Percentiles rank a stretch among this genome's conserved stretches.
phyloP scores from a whole-genome alignment of 2,797 vertebrate species.

The Acrossocheilus wenchowensis region DNA sequence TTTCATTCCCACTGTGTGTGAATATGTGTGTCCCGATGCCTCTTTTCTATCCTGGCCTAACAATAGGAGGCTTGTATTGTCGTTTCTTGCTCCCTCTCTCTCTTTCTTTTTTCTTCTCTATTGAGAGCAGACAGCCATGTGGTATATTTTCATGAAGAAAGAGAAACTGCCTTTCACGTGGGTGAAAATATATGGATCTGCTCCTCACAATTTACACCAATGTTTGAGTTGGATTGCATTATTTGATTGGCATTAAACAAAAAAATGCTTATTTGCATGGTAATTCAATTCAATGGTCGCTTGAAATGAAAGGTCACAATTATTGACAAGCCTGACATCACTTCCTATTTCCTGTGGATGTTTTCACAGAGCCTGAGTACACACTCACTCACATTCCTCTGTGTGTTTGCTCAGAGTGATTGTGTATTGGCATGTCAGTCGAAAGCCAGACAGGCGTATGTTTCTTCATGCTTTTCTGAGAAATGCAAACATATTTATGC shows the following conservation, averaged over 20 bases:
- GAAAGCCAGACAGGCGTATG: slow-evolving; percentile 58
- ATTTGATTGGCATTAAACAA: background rate
- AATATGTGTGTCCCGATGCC: background rate
- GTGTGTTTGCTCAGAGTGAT: slow-evolving; percentile 40
- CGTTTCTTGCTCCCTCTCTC: slow-evolving; percentile 20
- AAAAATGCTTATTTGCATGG: background rate
- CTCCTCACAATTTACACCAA: background rate
- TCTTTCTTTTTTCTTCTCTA: slow-evolving; percentile 46
- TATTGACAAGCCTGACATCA: slow-evolving; percentile 43
- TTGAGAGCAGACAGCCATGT: slow-evolving; percentile 76
- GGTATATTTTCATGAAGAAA: slow-evolving; percentile 79
- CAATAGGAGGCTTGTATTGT: slow-evolving; percentile 54
- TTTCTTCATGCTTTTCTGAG: slow-evolving; percentile 36
- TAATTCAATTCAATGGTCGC: background rate
- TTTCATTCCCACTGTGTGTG: slow-evolving; percentile 45
- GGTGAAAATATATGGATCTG: slow-evolving; percentile 13
- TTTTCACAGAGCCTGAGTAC: slow-evolving; percentile 25
- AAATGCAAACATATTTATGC: slow-evolving; percentile 31
- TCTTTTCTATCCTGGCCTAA: slow-evolving; percentile 51
- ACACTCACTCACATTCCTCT: slow-evolving; percentile 38
- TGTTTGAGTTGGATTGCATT: slow-evolving; percentile 3
- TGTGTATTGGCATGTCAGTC: slow-evolving; percentile 67
- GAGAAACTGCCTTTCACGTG: slow-evolving; percentile 70
- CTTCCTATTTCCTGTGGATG: slow-evolving; percentile 41
- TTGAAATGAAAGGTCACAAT: slow-evolving; percentile 21